phyloP scores from a whole-genome alignment of 2,797 vertebrate species.

The Sphenopsis melanotis region DNA sequence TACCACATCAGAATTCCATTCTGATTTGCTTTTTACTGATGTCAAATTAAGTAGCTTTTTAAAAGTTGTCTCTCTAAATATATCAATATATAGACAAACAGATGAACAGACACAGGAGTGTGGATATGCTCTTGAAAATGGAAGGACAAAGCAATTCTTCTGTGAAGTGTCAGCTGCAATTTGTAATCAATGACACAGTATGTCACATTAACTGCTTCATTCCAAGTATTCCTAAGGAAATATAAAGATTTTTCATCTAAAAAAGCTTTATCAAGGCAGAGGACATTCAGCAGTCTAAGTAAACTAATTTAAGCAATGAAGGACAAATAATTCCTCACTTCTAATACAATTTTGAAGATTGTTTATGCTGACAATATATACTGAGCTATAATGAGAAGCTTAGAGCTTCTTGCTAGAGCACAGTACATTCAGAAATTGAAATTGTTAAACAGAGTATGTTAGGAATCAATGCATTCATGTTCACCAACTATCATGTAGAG shows the following conservation, averaged over 20 bases:
- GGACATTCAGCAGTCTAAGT: neutral
- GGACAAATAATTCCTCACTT: neutral
- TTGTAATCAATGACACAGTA: neutral
- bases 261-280: neutral
- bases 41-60: neutral
- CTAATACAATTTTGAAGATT: neutral
- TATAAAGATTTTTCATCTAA: neutral
- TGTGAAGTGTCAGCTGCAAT: neutral
- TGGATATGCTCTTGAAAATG: neutral
- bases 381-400: neutral
- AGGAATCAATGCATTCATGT: neutral
- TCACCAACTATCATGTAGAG: neutral
- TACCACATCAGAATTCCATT: neutral
- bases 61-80: neutral
- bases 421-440: neutral
- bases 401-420: neutral
- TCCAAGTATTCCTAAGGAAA: neutral
- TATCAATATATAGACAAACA: neutral
- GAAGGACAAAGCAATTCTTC: neutral
- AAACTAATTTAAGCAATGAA: neutral
- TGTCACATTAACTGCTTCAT: neutral
- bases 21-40: neutral
- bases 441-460: neutral
- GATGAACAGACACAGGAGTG: neutral
- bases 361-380: neutral